phyloP scores from a whole-genome alignment of 1,140 invertebrate species.

The Cyphomyrmex costatus region DNA sequence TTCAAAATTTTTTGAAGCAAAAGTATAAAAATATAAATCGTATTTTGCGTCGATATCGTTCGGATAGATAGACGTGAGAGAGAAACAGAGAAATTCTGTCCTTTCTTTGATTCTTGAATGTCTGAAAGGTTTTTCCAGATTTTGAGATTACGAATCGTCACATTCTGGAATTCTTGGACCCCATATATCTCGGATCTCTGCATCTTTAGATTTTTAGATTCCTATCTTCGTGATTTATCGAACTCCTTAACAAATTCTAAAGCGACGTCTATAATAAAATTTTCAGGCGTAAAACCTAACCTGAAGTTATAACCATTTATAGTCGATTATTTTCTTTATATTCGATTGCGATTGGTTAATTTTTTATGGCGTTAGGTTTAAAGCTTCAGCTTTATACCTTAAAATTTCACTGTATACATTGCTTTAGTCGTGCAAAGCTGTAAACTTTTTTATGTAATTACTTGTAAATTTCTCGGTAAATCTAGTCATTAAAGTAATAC shows the following conservation, averaged over 20 bases:
- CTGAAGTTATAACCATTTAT: too few relatives aligned
- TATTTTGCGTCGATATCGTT: background rate
- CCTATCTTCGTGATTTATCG: background rate
- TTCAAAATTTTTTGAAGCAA: background rate
- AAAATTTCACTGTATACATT: too few relatives aligned
- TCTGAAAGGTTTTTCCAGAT: background rate
- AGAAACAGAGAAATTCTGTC: background rate
- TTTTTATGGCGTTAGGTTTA: too few relatives aligned
- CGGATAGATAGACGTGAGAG: background rate
- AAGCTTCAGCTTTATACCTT: too few relatives aligned
- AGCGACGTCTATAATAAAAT: too few relatives aligned
- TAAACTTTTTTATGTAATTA: background rate
- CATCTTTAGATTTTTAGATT: background rate
- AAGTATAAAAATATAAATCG: slow-evolving; percentile 5
- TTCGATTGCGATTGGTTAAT: too few relatives aligned
- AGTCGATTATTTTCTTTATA: too few relatives aligned
- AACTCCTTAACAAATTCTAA: background rate
- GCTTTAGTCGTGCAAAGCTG: background rate
- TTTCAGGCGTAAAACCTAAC: too few relatives aligned
- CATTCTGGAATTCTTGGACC: background rate
- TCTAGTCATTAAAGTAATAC: background rate
- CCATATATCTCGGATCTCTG: background rate
- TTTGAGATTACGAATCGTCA: background rate
- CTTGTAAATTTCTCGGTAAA: background rate
- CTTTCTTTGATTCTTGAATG: background rate